Conservation (phyloP, 2,888 invertebrate species). For the Eristalis tenax region DNA sequence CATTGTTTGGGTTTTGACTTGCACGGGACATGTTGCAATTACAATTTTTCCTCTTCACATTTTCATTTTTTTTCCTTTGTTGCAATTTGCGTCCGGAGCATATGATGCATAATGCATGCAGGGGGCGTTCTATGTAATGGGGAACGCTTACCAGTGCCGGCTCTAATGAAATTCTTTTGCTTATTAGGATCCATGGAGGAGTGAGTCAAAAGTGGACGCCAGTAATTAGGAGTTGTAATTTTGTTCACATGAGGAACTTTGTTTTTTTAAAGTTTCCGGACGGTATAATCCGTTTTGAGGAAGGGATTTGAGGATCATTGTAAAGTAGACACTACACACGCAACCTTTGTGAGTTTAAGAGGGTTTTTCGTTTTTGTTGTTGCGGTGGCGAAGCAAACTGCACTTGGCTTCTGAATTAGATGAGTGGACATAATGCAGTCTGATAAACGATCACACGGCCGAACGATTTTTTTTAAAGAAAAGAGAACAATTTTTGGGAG, state of each 20-base stretch:
- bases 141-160: conserved; percentile 1
- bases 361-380: too few relatives aligned
- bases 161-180: conserved; percentile 29
- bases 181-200: background rate
- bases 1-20: conserved; percentile 21
- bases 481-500: too few relatives aligned
- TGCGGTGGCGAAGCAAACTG: too few relatives aligned
- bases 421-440: too few relatives aligned
- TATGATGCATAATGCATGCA: conserved; percentile 37
- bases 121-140: conserved; percentile 9
- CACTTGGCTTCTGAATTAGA: too few relatives aligned
- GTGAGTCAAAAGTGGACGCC: background rate
- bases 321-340: too few relatives aligned
- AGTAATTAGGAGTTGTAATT: background rate
- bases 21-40: conserved; percentile 18
- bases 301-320: background rate
- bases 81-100: background rate
- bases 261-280: background rate
- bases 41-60: background rate
- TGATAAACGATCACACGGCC: too few relatives aligned
- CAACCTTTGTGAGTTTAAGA: too few relatives aligned
- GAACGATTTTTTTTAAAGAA: too few relatives aligned
- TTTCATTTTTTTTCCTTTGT: background rate
- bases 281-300: background rate
- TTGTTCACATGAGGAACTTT: background rate